Evolutionary conservation across 2,797 vertebrate species (phyloP), one percentile per base, ranked within the genome.

Genomic region (Spinibarbus caldwelli): DNA sequence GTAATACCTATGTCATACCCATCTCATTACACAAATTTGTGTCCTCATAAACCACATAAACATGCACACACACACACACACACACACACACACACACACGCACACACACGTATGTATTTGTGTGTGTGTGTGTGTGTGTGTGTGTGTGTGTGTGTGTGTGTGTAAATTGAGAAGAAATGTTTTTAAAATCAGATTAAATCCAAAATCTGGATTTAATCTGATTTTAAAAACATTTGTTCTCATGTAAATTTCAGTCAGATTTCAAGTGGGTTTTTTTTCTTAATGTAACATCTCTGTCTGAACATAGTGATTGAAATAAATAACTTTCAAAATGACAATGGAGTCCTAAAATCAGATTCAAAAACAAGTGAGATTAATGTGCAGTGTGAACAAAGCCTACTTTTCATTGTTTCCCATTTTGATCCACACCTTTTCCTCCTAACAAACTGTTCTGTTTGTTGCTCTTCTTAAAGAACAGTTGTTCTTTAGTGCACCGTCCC

Each of bases 341-440:
- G 19, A n/a, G 43, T 66, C 29, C 19, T 47, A 67, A 49, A 80
- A 80, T 49, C 47, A 31, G 43, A 67, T 34, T 4, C 0, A 66
- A 21, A 76, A 67, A 14, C 41, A 23, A 66, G 29, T 31, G 43
- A 7, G 62, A 47, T 66, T 78, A 41, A 78, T 41, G 23, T 47
- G 19, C 19, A 36, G 26, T 34, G 43, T 47, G 19, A 80, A 67
- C 78, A 80, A 67, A 80, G 26, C 26, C 52, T 72, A 59, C 81
- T 83, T 84, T 87, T 80, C n/a, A 59, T 78, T 80, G 52, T 87
- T 84, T 84, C 75, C 49, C 72, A n/a, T 54, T 67, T 45, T 54
- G 43, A 47, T 23, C 52, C 77, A 43, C 71, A 36, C 21, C 29
- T 78, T 81, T 88, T 78, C 66, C 78, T 80, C 68, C 45, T 9